Base-by-base conservation (phyloP, 2,113 vertebrate genomes). In the Pyxicephalus adspersus region DNA sequence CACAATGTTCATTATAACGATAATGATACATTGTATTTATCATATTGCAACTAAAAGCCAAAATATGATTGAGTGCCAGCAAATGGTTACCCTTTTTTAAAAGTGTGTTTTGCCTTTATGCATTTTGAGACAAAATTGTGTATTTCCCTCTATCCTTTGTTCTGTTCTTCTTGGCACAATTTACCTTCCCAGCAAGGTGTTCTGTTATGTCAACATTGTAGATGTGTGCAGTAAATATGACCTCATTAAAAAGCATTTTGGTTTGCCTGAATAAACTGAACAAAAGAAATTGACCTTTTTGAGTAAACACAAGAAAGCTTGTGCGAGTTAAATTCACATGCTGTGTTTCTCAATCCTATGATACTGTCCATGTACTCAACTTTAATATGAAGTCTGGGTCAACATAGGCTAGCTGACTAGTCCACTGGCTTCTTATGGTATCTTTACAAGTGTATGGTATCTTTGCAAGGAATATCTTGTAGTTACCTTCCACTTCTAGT, bases 151-250 rank as follows among this genome's bases (percentile, higher is more conserved):
- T 23, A 29, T n/a, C 28, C 20, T 4, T 31, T 58, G 50, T 28
- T 54, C 52, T 29, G 54, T 28, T 31, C 8, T 8, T 18, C 52
- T 73, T 81, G 67, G 68, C 78, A 64, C 3, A 11, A 22, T 19
- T 31, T 13, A 16, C 70, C 9, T 17, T 73, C 52, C n/a, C 50
- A 11, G 38, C 23, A 2, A 54, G 45, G 29, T 64, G 29, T 19
- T 81, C 55, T 79, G 31, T 83, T 85, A 29, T 84, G 81, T 57
- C 75, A 83, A 71, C 72, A 80, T 6, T 23, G 18, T 11, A 7
- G 19, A 17, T 85, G 81, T 65, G 22, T 85, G 50, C 71, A 60
- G 77, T 85, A 80, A 85, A 85, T 60, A 77, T 63, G 68, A 34
- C 77, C 77, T 70, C 51, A 67, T 79, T 68, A 79, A 68, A 58